Evolutionary conservation across 37 sponge, comb jelly and placozoan genomes (phyloP).

Genomic region (Chondrilla cf. caribensis): DNA sequence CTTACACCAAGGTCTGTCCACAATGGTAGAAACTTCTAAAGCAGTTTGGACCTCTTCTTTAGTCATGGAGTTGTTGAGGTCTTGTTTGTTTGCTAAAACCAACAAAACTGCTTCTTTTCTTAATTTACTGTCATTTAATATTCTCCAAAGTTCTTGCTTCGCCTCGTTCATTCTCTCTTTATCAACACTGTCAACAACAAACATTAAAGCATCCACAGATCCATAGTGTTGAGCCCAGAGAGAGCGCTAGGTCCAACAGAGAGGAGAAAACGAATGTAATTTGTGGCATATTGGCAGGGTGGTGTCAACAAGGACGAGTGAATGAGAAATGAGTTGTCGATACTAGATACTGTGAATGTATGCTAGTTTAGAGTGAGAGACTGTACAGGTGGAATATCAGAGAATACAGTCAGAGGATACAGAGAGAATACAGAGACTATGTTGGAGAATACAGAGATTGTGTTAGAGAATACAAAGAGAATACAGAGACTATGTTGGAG

Average conservation of each 20-base stretch:
- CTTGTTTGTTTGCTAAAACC: constrained; percentile 49
- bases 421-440: no score
- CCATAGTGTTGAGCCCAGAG: constrained; percentile 29
- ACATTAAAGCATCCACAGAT: constrained; percentile 32
- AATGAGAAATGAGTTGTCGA: no score
- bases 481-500: no score
- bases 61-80: constrained; percentile 12
- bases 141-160: constrained; percentile 25
- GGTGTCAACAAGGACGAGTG: no score
- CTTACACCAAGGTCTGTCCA: constrained; percentile 31
- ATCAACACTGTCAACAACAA: constrained; percentile 46
- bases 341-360: no score
- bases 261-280: neutral
- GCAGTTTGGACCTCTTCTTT: constrained; percentile 14
- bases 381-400: no score
- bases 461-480: no score
- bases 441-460: no score
- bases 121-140: constrained; percentile 24
- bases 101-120: constrained; percentile 30
- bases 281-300: no score
- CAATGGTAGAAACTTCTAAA: constrained; percentile 1
- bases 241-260: constrained; percentile 1
- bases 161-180: constrained; percentile 24
- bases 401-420: no score
- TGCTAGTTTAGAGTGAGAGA: no score